Evolutionary conservation across 2,888 invertebrate species (phyloP), one percentile per base, ranked within the genome.

Genomic region (Acanthosepion pharaonis): DNA sequence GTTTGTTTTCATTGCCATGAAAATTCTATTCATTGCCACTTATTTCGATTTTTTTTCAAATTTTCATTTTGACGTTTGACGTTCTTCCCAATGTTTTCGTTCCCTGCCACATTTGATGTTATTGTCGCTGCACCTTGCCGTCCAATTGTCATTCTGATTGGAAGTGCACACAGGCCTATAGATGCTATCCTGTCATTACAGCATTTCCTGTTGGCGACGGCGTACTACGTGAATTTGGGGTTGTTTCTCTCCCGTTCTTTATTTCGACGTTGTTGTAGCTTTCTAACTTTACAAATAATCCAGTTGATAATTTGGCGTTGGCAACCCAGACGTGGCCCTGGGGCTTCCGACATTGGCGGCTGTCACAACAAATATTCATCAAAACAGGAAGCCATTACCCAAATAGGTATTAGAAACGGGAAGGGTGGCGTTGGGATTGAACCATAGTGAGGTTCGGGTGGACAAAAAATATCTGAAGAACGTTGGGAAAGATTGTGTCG

Each of bases 241-340:
- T 78, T 78, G 28, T 78, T 28, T 28, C 78, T 78, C 4, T 55
- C 55, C 55, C 55, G 55, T 55, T 55, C 78, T 78, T 11, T 28
- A 78, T 78, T 25, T 28, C 25, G 28, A 2, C n/a, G 11, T 28
- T 28, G 11, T 78, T 78, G 9, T 28, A 3, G 8, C 55, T 59
- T 59, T 59, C 59, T 59, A 59, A 23, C 59, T 59, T 59, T 59
- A 23, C 59, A 59, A 59, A 20, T 59, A 78, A 78, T n/a, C 33
- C 78, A 78, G 78, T 78, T 78, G n/a, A 78, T 78, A 78, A 78
- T 78, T 78, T 78, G 78, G n/a, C n/a, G n/a, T 78, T 78, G 78
- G n/a, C n/a, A 78, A 23, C n/a, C n/a, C n/a, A 78, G 78, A 78
- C 78, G 78, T 78, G 2, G 78, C n/a, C 78, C n/a, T 78, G n/a